phyloP scores from a whole-genome alignment of 2,888 invertebrate genomes.

The Zonitis immaculata region DNA sequence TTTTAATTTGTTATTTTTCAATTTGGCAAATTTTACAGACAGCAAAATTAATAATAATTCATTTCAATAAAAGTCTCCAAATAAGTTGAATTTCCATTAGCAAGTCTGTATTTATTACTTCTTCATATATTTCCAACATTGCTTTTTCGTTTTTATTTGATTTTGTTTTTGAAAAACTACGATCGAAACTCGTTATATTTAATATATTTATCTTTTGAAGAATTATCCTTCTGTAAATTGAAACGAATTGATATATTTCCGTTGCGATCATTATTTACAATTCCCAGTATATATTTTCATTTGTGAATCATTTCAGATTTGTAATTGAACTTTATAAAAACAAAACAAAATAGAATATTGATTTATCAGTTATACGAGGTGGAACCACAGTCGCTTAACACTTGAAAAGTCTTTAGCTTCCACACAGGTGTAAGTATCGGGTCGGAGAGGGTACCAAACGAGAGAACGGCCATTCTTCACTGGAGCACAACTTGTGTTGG shows the following conservation, averaged over 20 bases:
- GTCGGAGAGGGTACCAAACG: too few relatives aligned
- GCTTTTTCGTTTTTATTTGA: constrained; percentile 20
- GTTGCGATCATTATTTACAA: constrained; percentile 3
- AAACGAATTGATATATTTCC: constrained; percentile 2
- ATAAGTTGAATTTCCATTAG: constrained; percentile 43
- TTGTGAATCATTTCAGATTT: neutral
- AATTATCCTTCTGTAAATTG: constrained; percentile 9
- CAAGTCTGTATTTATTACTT: constrained; percentile 41
- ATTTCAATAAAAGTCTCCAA: constrained; percentile 43
- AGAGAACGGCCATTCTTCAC: too few relatives aligned
- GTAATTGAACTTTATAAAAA: too few relatives aligned
- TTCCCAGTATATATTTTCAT: neutral
- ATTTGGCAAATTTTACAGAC: constrained; percentile 20
- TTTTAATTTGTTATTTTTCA: too few relatives aligned
- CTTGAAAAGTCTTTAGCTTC: too few relatives aligned
- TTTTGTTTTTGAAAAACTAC: too few relatives aligned
- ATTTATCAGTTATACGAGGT: too few relatives aligned
- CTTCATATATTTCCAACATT: constrained; percentile 1
- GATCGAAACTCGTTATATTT: constrained; percentile 37
- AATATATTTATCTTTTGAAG: constrained; percentile 38
- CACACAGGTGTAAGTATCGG: too few relatives aligned
- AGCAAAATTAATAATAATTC: constrained; percentile 43
- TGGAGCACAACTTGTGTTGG: too few relatives aligned
- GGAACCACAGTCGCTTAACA: too few relatives aligned
- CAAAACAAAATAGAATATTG: too few relatives aligned